These are phyloP conservation scores for Cydia splendana DNA, from an alignment of 1,140 invertebrate genomes.

Conservation along the genomic window DNA sequence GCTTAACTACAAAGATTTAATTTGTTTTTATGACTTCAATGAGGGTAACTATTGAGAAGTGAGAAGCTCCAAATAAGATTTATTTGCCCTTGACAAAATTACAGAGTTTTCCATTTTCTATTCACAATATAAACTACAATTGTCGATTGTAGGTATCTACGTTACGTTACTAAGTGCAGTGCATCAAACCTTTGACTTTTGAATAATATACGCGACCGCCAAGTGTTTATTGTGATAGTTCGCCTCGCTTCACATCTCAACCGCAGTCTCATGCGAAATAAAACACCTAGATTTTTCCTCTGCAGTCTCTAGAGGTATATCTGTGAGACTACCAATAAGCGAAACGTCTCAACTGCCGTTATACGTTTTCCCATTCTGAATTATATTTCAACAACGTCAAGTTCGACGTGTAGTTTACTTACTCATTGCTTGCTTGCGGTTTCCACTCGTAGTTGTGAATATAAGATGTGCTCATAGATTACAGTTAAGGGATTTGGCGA, in stretches of 20 bases:
- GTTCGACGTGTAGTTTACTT: slow-evolving; percentile 46
- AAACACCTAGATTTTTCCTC: slow-evolving; percentile 76
- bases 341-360: slow-evolving; percentile 49
- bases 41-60: too few relatives aligned
- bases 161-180: slow-evolving; percentile 30
- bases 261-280: slow-evolving; percentile 69
- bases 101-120: not conserved
- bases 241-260: slow-evolving; percentile 55
- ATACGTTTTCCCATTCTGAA: slow-evolving; percentile 48
- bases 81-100: not conserved
- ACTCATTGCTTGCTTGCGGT: slow-evolving; percentile 45
- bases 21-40: too few relatives aligned
- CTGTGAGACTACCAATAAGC: slow-evolving; percentile 38
- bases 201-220: slow-evolving; percentile 60
- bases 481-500: slow-evolving; percentile 52
- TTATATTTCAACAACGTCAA: slow-evolving; percentile 54
- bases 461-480: slow-evolving; percentile 51
- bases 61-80: too few relatives aligned
- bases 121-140: not conserved
- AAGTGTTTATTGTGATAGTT: slow-evolving; percentile 73
- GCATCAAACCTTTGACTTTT: slow-evolving; percentile 55
- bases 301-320: slow-evolving; percentile 63
- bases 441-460: slow-evolving; percentile 45
- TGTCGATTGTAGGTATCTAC: not conserved
- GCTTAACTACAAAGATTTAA: too few relatives aligned